phyloP scores from a whole-genome alignment of 23 tunicate species.

The Clavelina lepadiformis region DNA sequence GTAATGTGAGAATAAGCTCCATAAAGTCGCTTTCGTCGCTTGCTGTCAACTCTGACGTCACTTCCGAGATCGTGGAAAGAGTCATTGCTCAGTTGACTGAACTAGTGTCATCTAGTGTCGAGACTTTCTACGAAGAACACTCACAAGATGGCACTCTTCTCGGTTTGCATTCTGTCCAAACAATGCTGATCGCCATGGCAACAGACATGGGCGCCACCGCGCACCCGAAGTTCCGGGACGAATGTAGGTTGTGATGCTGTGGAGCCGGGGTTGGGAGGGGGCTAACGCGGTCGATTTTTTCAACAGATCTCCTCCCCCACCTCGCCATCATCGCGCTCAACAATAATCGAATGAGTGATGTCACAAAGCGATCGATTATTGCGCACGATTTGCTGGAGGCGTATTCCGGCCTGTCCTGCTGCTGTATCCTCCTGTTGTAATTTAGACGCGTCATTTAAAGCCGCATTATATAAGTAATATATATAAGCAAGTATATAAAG shows the following conservation, averaged over 20 bases:
- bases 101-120: slow-evolving; percentile 37
- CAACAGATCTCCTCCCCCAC: slow-evolving; percentile 69
- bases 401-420: slow-evolving; percentile 70
- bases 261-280: neutral
- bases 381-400: slow-evolving; percentile 54
- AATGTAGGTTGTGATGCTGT: slow-evolving; percentile 39
- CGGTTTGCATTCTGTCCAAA: slow-evolving; percentile 39
- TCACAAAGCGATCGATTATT: slow-evolving; percentile 47
- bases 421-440: slow-evolving; percentile 53
- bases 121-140: slow-evolving; percentile 14
- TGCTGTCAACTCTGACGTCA: slow-evolving; percentile 27
- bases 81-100: slow-evolving; percentile 67
- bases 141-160: slow-evolving; percentile 46
- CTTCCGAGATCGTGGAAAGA: slow-evolving; percentile 45
- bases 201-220: slow-evolving; percentile 32
- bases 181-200: slow-evolving; percentile 11
- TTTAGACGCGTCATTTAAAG: too few species aligned
- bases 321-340: slow-evolving; percentile 68
- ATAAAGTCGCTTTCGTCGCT: slow-evolving; percentile 46
- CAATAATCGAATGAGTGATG: slow-evolving; percentile 47
- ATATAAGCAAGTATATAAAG: too few species aligned
- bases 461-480: too few species aligned
- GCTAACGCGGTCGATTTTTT: neutral
- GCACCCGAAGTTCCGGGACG: slow-evolving; percentile 84
- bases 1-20: slow-evolving; percentile 57